phyloP scores from a whole-genome alignment of 2,113 vertebrate genomes.

The Toxotes jaculatrix region DNA sequence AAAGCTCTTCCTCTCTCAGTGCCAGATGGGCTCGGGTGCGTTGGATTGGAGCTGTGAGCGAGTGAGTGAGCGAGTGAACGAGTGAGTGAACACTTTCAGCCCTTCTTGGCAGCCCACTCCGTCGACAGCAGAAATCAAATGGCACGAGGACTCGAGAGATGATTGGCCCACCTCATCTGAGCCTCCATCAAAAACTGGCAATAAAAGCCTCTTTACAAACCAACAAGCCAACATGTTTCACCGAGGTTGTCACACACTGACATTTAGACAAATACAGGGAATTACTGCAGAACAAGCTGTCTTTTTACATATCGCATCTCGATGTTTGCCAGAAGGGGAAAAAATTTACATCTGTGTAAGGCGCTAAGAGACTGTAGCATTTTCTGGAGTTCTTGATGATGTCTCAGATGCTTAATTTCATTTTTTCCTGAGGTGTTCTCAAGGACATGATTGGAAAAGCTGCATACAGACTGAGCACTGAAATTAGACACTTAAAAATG shows the following conservation, averaged over 20 bases:
- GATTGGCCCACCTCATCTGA: slow-evolving; percentile 51
- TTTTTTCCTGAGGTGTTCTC: slow-evolving; percentile 21
- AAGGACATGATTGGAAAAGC: slow-evolving; percentile 21
- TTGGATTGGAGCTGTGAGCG: slow-evolving; percentile 43
- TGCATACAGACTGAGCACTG: no score
- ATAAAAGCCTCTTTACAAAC: slow-evolving; percentile 24
- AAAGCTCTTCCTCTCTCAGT: slow-evolving; percentile 50
- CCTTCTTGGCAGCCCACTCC: slow-evolving; percentile 32
- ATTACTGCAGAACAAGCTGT: slow-evolving; percentile 53
- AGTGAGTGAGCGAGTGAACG: slow-evolving; percentile 28
- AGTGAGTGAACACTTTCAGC: slow-evolving; percentile 44
- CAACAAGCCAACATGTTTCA: slow-evolving; percentile 12
- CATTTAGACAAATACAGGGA: slow-evolving; percentile 51
- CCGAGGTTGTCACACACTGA: slow-evolving; percentile 26
- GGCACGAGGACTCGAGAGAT: slow-evolving; percentile 11
- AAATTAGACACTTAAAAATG: background rate
- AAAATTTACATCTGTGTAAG: slow-evolving; percentile 17
- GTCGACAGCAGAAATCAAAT: slow-evolving; percentile 48
- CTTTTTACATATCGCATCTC: slow-evolving; percentile 33
- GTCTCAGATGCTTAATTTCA: slow-evolving; percentile 15
- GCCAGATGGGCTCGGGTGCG: slow-evolving; percentile 66
- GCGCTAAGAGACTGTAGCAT: background rate
- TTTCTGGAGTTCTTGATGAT: slow-evolving; percentile 12
- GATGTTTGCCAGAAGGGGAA: slow-evolving; percentile 27
- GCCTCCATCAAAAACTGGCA: slow-evolving; percentile 45